phyloP scores from a whole-genome alignment of 2,797 vertebrate genomes.

The Sparidentex hasta region DNA sequence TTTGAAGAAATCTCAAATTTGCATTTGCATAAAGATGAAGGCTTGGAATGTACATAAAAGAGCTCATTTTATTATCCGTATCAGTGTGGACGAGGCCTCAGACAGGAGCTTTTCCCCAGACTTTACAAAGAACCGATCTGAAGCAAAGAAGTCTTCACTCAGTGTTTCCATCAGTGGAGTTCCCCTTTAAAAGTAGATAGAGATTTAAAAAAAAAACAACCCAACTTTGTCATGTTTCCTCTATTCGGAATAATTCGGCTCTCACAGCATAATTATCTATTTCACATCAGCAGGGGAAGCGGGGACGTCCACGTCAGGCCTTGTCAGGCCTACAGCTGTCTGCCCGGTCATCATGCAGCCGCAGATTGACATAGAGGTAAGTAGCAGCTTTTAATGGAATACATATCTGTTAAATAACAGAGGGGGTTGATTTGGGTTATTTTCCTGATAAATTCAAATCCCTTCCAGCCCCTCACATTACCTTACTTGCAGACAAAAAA shows the following conservation, averaged over 20 bases:
- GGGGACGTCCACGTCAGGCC: conserved; percentile 23
- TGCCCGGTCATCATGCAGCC: conserved; percentile 70
- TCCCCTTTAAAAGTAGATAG: background rate
- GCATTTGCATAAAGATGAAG: no score
- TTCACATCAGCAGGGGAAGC: conserved; percentile 64
- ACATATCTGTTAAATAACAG: background rate
- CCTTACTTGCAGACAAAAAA: conserved; percentile 7
- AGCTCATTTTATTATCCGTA: no score
- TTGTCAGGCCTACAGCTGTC: conserved; percentile 31
- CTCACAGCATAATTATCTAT: conserved; percentile 21
- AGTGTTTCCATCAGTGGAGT: background rate
- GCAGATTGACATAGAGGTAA: conserved; percentile 85
- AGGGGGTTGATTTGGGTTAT: background rate
- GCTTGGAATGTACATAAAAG: no score
- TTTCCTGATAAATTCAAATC: conserved; percentile 5
- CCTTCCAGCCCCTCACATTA: background rate
- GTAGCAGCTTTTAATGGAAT: background rate
- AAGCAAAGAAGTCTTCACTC: background rate
- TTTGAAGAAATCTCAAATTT: no score
- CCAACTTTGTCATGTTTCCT: background rate
- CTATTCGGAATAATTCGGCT: background rate
- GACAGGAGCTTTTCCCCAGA: no score
- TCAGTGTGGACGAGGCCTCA: no score
- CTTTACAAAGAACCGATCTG: background rate
- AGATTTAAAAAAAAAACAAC: background rate